phyloP scores from a whole-genome alignment of 2,797 vertebrate genomes.

The Lagocephalus sceleratus region DNA sequence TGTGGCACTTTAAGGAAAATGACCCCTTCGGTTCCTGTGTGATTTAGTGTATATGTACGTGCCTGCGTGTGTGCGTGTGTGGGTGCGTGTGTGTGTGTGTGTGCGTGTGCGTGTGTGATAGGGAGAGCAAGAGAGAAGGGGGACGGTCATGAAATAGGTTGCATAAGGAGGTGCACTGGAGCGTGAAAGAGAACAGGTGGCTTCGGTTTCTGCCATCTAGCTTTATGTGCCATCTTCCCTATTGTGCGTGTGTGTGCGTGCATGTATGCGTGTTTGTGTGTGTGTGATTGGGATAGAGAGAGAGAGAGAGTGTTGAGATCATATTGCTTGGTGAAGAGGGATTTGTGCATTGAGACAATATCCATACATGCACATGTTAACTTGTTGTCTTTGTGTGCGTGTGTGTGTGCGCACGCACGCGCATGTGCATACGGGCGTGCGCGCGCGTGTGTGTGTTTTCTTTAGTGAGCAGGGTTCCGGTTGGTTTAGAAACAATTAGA shows the following conservation, averaged over 20 bases:
- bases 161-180: constrained; percentile 68
- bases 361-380: constrained; percentile 34
- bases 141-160: constrained; percentile 65
- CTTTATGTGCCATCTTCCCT: constrained; percentile 64
- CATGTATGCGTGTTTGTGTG: constrained; percentile 8
- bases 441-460: constrained; percentile 33
- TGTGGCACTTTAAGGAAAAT: constrained; percentile 45
- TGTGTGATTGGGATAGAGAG: too few species aligned
- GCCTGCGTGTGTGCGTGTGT: constrained; percentile 2
- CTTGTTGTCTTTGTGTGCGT: constrained; percentile 13
- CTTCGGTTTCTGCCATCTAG: constrained; percentile 70
- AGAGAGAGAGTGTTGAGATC: constrained; percentile 13
- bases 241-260: constrained; percentile 28
- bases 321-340: constrained; percentile 29
- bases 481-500: constrained; percentile 76
- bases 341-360: constrained; percentile 28
- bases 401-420: constrained; percentile 9
- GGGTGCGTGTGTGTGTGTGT: constrained; percentile 4
- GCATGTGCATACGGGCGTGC: constrained; percentile 5
- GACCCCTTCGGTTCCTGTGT: constrained; percentile 36
- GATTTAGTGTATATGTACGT: constrained; percentile 11
- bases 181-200: constrained; percentile 80
- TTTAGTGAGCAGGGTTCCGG: constrained; percentile 65
- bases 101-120: neutral
- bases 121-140: constrained; percentile 12